Base-by-base conservation (phyloP, 2,888 invertebrate species). In the Arctia plantaginis region DNA sequence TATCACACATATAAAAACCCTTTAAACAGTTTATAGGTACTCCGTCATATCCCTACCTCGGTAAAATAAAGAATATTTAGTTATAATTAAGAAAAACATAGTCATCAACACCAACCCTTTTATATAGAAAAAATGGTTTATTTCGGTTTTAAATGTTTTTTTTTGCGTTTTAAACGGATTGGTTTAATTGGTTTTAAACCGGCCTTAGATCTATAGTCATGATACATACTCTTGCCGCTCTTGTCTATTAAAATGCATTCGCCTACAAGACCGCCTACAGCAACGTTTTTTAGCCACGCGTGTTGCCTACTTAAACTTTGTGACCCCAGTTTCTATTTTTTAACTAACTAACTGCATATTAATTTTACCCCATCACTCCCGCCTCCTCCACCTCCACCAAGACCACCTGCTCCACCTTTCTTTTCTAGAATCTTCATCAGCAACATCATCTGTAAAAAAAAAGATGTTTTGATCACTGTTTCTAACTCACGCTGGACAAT, bases 381-480 rank as follows among this genome's bases (percentile, higher is more conserved):
- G 0, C 87, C 91, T 0, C 89, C 90, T 0, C 88, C 90, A 0
- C 88, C 88, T 0, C 89, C 89, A 0, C 89, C 89, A 0, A 89
- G 85, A 0, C 91, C 92, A 0, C 89, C 91, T 0, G 87, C 89
- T 0, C 92, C 92, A 8, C 95, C 94, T 78, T 93, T 95, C 76
- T 95, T 94, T 72, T 92, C 95, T 81, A 93, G 87, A 71, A 93
- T 86, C 84, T 93, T 96, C 95, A 95, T 94, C 13, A 93, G 81
- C 30, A 95, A 85, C 93, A 95, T 93, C 93, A 93, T 92, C 95
- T 95, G 79, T 86, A 90, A 74, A 10, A 72, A 64, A 27, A 74
- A 62, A 3, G 10, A 15, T 8, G 3, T 0, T 4, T 12, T 23
- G 1, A 20, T 18, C 4, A 47, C 33, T 69, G 15, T n/a, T 15